Evolutionary conservation across 2,113 vertebrate genomes (phyloP), one percentile per base, ranked within the genome.

Genomic region (Thamnaconus septentrionalis): DNA sequence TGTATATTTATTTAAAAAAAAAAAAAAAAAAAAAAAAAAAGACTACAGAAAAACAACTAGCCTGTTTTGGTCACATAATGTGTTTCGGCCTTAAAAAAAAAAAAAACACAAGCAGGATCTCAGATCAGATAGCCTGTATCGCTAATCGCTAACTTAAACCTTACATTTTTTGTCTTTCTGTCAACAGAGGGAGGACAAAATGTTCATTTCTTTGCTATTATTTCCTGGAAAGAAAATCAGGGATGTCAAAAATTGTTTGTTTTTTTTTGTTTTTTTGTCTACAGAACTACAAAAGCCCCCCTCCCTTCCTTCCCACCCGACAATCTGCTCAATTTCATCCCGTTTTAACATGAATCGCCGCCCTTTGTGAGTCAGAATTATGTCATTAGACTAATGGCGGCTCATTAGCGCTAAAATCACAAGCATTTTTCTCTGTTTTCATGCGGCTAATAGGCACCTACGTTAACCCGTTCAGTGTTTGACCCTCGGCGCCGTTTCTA

Each of bases 351-450:
- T 6, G n/a, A 64, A 11, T 53, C 41, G 39, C 41, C 5, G 8
- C 2, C 48, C 31, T 66, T 42, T 43, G 5, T 43, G 11, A 69
- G 48, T 69, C 57, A 41, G 57, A 66, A 65, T 73, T 59, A 73
- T 65, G 47, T 72, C 8, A 60, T 73, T 69, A 69, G 39, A 41
- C 31, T 71, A 68, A 48, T 43, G 48, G 54, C 46, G 48, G 43
- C 50, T 71, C 49, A 79, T 71, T 58, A 59, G 52, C 45, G 55
- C 61, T 57, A 40, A 52, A 70, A 9, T 58, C 11, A 58, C 11
- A 61, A 49, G 8, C 5, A 7, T 60, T 66, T 57, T 11, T 31
- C 6, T 18, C 40, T 57, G 61, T 67, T 74, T 72, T 53, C 39
- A 64, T 55, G 61, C 47, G 50, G 56, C 12, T 65, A 52, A 64